These are phyloP conservation scores for Branchellion lobata DNA, from an alignment of 2,888 invertebrate genomes.

Conservation along the genomic window DNA sequence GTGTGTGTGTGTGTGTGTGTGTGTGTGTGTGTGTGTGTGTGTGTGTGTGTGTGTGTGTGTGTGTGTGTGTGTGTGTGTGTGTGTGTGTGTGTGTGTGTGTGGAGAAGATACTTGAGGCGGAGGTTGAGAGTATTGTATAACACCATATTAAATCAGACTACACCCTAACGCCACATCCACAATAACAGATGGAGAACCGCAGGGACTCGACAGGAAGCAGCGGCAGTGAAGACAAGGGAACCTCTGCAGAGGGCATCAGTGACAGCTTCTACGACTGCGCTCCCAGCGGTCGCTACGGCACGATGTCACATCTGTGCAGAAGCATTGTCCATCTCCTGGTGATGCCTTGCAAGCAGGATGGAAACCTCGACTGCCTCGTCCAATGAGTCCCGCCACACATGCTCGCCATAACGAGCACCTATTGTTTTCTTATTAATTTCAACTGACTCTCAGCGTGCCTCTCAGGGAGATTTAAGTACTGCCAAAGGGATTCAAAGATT, in stretches of 20 bases:
- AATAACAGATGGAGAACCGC: too few relatives aligned
- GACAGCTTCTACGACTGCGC: slow-evolving; percentile 97
- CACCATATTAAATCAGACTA: too few relatives aligned
- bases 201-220: slow-evolving; percentile 72
- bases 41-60: too few relatives aligned
- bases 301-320: slow-evolving; percentile 84
- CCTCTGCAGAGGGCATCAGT: slow-evolving; percentile 78
- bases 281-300: slow-evolving; percentile 93
- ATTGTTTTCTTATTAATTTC: background rate
- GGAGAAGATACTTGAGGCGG: too few relatives aligned
- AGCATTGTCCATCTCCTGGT: slow-evolving; percentile 59
- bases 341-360: slow-evolving; percentile 54
- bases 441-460: background rate
- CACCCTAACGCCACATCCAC: background rate
- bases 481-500: too few relatives aligned
- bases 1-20: too few relatives aligned
- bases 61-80: too few relatives aligned
- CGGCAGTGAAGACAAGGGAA: slow-evolving; percentile 60
- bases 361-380: slow-evolving; percentile 57
- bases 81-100: too few relatives aligned
- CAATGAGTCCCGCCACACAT: slow-evolving; percentile 18
- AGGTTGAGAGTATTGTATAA: too few relatives aligned
- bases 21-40: too few relatives aligned
- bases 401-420: background rate
- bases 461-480: background rate